Conservation (phyloP, 2,888 invertebrate species). For the Trypoxylon attenuatum region DNA sequence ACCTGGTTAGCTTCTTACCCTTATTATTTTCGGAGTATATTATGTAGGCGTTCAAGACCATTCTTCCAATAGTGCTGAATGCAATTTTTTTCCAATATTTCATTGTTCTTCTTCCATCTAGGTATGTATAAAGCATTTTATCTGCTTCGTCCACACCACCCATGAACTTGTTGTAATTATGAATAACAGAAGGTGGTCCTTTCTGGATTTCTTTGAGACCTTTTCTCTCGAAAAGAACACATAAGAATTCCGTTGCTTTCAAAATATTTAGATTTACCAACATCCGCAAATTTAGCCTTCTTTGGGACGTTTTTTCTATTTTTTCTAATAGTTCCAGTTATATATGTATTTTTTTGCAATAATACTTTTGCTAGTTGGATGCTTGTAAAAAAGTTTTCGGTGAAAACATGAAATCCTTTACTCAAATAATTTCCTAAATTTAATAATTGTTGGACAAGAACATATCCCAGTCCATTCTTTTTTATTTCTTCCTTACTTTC, state of each 20-base stretch:
- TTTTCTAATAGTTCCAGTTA: slow-evolving; percentile 44
- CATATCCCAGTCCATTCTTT: slow-evolving; percentile 41
- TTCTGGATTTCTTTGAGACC: slow-evolving; percentile 30
- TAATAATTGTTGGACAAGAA: slow-evolving; percentile 47
- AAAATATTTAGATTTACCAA: slow-evolving; percentile 46
- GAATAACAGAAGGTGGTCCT: slow-evolving; percentile 1
- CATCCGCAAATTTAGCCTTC: slow-evolving; percentile 35
- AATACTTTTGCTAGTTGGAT: slow-evolving; percentile 39
- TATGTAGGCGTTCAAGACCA: slow-evolving; percentile 7
- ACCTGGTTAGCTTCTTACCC: slow-evolving; percentile 6
- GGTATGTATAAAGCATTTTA: slow-evolving; percentile 12
- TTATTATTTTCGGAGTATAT: slow-evolving; percentile 8
- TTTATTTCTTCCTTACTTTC: slow-evolving; percentile 19
- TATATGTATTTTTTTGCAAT: slow-evolving; percentile 34
- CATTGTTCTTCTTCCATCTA: slow-evolving; percentile 2
- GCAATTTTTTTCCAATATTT: slow-evolving; percentile 14
- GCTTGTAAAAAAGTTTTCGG: slow-evolving; percentile 55
- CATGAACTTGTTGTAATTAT: slow-evolving; percentile 2
- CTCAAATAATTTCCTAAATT: slow-evolving; percentile 49
- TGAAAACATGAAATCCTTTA: slow-evolving; percentile 54
- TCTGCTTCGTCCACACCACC: slow-evolving; percentile 8
- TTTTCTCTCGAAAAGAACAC: slow-evolving; percentile 48
- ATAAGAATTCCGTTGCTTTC: slow-evolving; percentile 35
- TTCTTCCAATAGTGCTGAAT: slow-evolving; percentile 3
- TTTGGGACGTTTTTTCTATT: slow-evolving; percentile 48